Evolutionary conservation across 1,140 invertebrate genomes (phyloP).

Genomic region (Drosophila takahashii): DNA sequence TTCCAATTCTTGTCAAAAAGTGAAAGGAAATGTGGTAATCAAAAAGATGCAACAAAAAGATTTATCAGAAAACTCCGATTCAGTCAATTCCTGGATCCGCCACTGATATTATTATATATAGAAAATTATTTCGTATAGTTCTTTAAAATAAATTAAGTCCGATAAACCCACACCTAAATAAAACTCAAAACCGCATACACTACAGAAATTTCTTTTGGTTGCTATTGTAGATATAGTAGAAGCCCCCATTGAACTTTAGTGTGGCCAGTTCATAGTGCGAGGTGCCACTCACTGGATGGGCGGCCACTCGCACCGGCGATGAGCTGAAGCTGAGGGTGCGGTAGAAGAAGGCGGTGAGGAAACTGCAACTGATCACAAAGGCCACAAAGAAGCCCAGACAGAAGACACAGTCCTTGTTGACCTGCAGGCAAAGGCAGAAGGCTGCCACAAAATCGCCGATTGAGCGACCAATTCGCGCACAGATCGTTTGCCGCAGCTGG

Average conservation of each 20-base stretch:
- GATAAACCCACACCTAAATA: background rate
- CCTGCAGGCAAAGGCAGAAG: constrained; percentile 69
- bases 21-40: too few relatives aligned
- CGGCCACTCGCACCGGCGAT: constrained; percentile 3
- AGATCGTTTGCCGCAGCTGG: constrained; percentile 6
- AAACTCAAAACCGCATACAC: background rate
- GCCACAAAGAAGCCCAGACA: constrained; percentile 79
- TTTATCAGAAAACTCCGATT: too few relatives aligned
- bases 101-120: too few relatives aligned
- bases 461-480: constrained; percentile 23
- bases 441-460: constrained; percentile 68
- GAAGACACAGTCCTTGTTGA: constrained; percentile 81
- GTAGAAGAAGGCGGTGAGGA: constrained; percentile 81
- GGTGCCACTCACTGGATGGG: background rate
- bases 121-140: background rate
- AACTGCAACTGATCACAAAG: constrained; percentile 78
- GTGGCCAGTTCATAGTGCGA: constrained; percentile 23
- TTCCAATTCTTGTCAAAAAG: too few relatives aligned
- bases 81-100: too few relatives aligned
- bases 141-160: too few relatives aligned
- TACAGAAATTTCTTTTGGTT: constrained; percentile 30
- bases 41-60: too few relatives aligned
- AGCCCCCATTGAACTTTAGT: constrained; percentile 54
- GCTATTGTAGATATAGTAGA: constrained; percentile 64
- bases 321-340: constrained; percentile 63